Percentiles rank a stretch among this genome's conserved stretches.
phyloP scores from a whole-genome alignment of 2,797 vertebrate genomes.

The Taeniopygia guttata region DNA sequence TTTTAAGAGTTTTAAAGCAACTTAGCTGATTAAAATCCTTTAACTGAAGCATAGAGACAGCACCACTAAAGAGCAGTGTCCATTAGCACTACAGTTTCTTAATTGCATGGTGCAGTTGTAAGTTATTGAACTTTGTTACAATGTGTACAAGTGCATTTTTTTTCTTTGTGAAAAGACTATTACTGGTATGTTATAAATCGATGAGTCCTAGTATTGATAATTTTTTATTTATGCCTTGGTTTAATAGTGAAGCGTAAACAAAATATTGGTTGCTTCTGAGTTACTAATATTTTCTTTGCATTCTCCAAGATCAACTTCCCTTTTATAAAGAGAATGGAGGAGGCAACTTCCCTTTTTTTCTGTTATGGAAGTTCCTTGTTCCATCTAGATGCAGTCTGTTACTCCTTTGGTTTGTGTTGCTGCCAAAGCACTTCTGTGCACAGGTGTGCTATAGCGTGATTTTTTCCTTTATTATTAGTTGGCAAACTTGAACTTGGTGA shows the following conservation, averaged over 20 bases:
- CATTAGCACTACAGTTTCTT: background rate
- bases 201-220: background rate
- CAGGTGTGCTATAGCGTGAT: rapidly evolving
- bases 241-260: background rate
- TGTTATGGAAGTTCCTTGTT: background rate
- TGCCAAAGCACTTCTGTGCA: background rate
- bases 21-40: background rate
- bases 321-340: background rate
- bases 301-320: background rate
- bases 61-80: background rate
- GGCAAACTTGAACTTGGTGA: background rate
- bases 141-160: background rate
- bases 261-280: background rate
- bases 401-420: background rate
- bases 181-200: background rate
- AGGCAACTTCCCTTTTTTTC: background rate
- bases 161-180: background rate
- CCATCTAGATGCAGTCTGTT: background rate
- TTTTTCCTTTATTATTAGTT: background rate
- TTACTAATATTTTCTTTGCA: background rate
- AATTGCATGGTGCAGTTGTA: rapidly evolving
- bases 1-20: background rate
- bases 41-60: background rate
- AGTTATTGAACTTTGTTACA: background rate
- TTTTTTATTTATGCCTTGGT: background rate